phyloP scores from a whole-genome alignment of 2,888 invertebrate genomes.

The Carabus problematicus region DNA sequence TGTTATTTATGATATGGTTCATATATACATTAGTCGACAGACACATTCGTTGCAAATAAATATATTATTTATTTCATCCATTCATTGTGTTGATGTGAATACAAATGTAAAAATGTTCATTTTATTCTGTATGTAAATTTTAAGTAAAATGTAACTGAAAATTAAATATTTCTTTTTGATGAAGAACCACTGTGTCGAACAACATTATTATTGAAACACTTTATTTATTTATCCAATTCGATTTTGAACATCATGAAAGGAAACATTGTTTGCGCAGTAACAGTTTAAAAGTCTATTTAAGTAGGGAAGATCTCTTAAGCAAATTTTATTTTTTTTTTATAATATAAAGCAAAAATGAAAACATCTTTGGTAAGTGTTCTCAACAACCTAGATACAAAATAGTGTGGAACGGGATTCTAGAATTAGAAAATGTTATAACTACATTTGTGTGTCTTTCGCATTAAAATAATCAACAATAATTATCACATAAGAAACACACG shows the following conservation, averaged over 20 bases:
- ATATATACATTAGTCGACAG: background rate
- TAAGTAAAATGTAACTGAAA: conserved; percentile 32
- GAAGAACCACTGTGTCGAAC: conserved; percentile 3
- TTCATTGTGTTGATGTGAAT: conserved; percentile 38
- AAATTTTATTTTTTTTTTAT: conserved; percentile 25
- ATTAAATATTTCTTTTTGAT: conserved; percentile 38
- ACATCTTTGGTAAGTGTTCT: conserved; percentile 42
- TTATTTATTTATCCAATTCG: conserved; percentile 12
- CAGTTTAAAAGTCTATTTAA: conserved; percentile 9
- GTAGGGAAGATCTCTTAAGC: conserved; percentile 35
- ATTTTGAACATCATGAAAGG: conserved; percentile 6
- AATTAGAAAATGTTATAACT: too few species aligned
- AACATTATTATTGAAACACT: background rate
- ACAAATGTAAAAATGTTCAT: conserved; percentile 40
- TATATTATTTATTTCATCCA: conserved; percentile 35
- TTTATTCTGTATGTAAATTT: conserved; percentile 40
- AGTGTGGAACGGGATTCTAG: background rate
- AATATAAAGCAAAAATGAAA: conserved; percentile 39
- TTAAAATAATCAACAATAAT: background rate
- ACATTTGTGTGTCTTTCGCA: too few species aligned
- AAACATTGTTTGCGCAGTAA: background rate
- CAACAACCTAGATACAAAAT: conserved; percentile 33
- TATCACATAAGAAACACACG: background rate
- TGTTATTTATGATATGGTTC: conserved; percentile 19
- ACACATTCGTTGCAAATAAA: conserved; percentile 30